Conservation (phyloP, 53 echinoderm and acorn worm species). For the Patiria pectinifera region DNA sequence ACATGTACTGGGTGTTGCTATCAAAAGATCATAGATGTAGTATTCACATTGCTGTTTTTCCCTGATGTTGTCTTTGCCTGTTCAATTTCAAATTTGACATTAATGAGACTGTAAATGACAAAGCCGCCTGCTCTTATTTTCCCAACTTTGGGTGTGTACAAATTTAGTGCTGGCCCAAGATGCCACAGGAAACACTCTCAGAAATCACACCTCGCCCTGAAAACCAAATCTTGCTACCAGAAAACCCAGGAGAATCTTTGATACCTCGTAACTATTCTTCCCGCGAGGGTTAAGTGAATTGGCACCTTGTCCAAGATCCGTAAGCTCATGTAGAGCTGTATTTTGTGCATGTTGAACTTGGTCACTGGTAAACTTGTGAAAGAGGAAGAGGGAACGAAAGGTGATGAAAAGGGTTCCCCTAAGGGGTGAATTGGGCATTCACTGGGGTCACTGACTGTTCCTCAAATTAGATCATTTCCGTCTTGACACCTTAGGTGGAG, state of each 20-base stretch:
- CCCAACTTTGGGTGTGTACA: background rate
- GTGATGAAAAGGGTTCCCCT: background rate
- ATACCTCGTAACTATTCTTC: too few relatives aligned
- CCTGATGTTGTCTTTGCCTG: too few relatives aligned
- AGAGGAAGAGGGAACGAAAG: background rate
- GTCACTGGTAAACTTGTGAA: background rate
- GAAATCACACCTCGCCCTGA: background rate
- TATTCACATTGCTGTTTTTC: too few relatives aligned
- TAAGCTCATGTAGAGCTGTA: too few relatives aligned
- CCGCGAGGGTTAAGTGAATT: too few relatives aligned
- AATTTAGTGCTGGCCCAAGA: background rate
- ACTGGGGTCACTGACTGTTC: slow-evolving; percentile 36
- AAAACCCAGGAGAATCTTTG: background rate
- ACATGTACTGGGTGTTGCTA: too few relatives aligned
- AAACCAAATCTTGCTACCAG: background rate
- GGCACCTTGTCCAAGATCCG: too few relatives aligned
- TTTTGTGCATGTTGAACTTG: background rate
- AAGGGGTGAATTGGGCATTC: background rate
- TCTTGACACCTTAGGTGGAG: slow-evolving; percentile 55
- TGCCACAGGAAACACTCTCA: background rate
- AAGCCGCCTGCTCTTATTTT: background rate
- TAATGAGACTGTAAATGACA: background rate
- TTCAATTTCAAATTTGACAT: too few relatives aligned
- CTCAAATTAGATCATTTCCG: slow-evolving; percentile 36
- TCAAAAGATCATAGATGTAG: too few relatives aligned